Conservation (phyloP, 2,113 vertebrate species). For the Brachypodius melanocephalos region DNA sequence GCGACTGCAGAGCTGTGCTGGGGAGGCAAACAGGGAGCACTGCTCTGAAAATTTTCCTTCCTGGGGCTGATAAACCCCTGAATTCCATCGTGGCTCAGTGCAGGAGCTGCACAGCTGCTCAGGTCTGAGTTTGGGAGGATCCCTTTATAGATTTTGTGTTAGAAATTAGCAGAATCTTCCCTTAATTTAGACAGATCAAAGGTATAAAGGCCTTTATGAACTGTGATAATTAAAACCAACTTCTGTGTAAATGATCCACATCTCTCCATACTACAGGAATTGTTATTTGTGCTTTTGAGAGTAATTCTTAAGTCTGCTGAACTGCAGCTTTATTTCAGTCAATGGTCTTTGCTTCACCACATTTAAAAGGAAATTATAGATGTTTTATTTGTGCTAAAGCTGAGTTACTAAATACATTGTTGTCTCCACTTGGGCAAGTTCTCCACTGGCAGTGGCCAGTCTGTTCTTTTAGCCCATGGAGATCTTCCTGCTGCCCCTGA, state of each 20-base stretch:
- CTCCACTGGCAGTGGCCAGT: background rate
- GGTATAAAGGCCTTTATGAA: slow-evolving; percentile 12
- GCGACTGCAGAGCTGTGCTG: background rate
- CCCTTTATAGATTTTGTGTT: background rate
- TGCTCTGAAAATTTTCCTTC: background rate
- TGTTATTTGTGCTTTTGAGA: background rate
- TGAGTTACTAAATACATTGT: background rate
- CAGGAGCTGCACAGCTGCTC: background rate
- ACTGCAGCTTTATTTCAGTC: background rate
- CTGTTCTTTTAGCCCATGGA: background rate
- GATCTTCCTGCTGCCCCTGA: background rate
- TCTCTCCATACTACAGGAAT: background rate
- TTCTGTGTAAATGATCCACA: background rate
- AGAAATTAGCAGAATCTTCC: background rate
- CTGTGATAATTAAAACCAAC: slow-evolving; percentile 57
- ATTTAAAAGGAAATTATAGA: background rate
- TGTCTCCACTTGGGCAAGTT: background rate
- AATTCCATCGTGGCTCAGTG: background rate
- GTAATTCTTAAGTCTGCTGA: background rate
- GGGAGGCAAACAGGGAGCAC: background rate
- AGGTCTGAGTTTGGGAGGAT: background rate
- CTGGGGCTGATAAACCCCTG: background rate
- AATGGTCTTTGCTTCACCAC: background rate
- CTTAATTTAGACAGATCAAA: background rate
- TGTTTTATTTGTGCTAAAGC: background rate